Evolutionary conservation across 2,797 vertebrate genomes (phyloP).

Genomic region (Onychomys leucogaster): DNA sequence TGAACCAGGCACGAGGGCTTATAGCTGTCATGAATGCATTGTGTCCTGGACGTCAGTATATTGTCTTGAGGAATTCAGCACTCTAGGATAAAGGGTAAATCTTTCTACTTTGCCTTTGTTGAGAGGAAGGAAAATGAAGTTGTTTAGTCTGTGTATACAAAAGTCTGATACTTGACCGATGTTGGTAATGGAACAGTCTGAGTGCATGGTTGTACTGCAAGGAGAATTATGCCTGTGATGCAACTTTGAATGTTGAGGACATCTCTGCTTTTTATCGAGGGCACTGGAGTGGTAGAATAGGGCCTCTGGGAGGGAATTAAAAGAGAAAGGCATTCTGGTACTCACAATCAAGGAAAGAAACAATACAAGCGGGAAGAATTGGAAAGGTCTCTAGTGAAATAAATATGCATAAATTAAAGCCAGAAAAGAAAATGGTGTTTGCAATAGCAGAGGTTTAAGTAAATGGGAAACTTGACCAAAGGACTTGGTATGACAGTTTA

Average conservation of each 20-base stretch:
- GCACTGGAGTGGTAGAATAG: not conserved
- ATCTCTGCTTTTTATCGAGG: slow-evolving; percentile 56
- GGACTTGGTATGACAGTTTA: not conserved
- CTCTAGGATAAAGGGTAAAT: not conserved
- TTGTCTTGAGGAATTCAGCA: not conserved
- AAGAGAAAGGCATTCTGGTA: not conserved
- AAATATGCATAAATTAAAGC: slow-evolving; percentile 23
- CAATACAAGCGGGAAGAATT: slow-evolving; percentile 21
- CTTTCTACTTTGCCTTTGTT: slow-evolving; percentile 30
- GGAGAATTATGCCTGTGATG: not conserved
- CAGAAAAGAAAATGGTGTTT: not conserved
- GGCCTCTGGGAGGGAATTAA: slow-evolving; percentile 51
- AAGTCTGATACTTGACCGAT: not conserved
- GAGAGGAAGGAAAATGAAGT: not conserved
- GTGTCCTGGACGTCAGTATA: not conserved
- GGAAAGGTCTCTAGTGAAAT: slow-evolving; percentile 53
- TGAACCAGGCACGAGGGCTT: not conserved
- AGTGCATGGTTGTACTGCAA: not conserved
- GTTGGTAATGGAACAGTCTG: not conserved
- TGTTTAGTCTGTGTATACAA: not conserved
- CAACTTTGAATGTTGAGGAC: slow-evolving; percentile 30
- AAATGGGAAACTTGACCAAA: not conserved
- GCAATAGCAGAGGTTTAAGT: slow-evolving; percentile 17
- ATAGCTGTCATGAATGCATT: not conserved
- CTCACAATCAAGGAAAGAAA: slow-evolving; percentile 12